Conservation (phyloP, 2,113 vertebrate genomes). For the Halichoerus grypus region DNA sequence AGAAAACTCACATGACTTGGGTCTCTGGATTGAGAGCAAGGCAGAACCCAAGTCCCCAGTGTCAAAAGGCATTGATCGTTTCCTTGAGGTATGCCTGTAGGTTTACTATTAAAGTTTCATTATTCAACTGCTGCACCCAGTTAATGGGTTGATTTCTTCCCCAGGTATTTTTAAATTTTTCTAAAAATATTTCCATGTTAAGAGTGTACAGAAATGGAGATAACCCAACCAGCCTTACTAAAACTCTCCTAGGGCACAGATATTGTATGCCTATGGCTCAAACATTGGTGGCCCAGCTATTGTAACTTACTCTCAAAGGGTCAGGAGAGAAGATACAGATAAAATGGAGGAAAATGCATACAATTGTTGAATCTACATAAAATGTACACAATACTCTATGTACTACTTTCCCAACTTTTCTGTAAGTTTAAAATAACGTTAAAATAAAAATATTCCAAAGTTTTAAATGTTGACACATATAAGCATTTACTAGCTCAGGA, state of each 20-base stretch:
- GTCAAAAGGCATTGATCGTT: accelerated
- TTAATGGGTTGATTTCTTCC: too few species aligned
- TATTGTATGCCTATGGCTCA: background rate
- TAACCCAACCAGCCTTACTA: background rate
- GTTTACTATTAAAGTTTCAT: background rate
- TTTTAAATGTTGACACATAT: accelerated
- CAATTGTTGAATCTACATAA: background rate
- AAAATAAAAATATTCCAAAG: background rate
- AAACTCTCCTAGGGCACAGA: background rate
- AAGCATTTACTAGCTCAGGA: too few species aligned
- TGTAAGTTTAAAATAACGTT: background rate
- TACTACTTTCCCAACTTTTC: background rate
- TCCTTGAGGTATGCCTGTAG: background rate
- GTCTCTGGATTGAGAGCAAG: background rate
- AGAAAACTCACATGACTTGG: background rate
- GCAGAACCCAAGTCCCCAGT: background rate
- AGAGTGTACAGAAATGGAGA: background rate
- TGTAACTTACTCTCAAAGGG: background rate
- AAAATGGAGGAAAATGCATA: background rate
- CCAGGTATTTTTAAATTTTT: too few species aligned
- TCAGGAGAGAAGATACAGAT: background rate
- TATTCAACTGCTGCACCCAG: too few species aligned
- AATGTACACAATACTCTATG: background rate
- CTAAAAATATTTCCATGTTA: background rate
- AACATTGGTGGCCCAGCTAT: background rate